Conservation (phyloP, 2,113 vertebrate genomes). For the Brienomyrus longianalis region DNA sequence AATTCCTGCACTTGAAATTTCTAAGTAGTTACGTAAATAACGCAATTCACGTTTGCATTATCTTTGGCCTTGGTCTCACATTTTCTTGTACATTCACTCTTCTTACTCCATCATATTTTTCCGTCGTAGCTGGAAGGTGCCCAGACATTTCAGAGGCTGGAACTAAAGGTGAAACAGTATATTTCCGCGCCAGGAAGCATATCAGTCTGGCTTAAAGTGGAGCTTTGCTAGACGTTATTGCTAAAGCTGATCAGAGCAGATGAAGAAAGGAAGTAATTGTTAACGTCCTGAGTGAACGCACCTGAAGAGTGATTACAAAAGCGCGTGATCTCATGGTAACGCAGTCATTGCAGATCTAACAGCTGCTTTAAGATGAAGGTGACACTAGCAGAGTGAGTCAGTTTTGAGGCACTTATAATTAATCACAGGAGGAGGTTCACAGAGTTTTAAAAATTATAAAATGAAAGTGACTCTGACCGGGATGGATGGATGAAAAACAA, state of each 20-base stretch:
- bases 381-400: constrained; percentile 6
- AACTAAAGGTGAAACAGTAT: constrained; percentile 36
- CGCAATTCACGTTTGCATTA: not conserved
- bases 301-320: not conserved
- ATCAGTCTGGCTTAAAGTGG: constrained; percentile 57
- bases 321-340: not conserved
- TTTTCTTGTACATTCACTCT: not conserved
- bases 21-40: not conserved
- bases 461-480: not conserved
- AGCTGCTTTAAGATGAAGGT: not conserved
- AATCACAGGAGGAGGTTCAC: constrained; percentile 26
- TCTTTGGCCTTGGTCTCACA: not conserved
- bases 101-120: not conserved
- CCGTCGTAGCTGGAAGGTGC: not conserved
- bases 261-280: constrained; percentile 48
- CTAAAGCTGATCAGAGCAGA: constrained; percentile 63
- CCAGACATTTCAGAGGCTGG: not conserved
- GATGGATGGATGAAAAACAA: constrained; percentile 6
- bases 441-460: constrained; percentile 6
- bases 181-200: constrained; percentile 45
- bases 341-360: not conserved
- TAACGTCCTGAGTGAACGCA: constrained; percentile 49
- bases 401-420: constrained; percentile 10
- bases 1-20: not conserved
- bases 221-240: constrained; percentile 55